phyloP scores from a whole-genome alignment of 2,888 invertebrate genomes.

The Eilema depressum region DNA sequence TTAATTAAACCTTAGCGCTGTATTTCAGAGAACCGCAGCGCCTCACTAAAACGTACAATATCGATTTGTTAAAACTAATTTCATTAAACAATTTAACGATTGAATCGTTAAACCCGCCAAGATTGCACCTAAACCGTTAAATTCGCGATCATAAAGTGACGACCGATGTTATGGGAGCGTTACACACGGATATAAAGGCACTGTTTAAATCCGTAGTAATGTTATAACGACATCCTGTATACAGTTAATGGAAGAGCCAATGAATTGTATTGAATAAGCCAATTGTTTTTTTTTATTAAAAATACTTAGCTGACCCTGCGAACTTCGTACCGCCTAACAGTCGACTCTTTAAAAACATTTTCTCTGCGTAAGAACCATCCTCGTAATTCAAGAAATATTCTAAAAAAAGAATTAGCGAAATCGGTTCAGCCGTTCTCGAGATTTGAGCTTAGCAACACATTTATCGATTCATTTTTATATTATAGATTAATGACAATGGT shows the following conservation, averaged over 20 bases:
- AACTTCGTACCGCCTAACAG: too few species aligned
- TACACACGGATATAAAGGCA: slow-evolving; percentile 35
- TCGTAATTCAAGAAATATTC: too few species aligned
- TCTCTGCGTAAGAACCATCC: too few species aligned
- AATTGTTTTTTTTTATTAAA: too few species aligned
- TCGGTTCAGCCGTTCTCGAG: too few species aligned
- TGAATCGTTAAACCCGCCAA: slow-evolving; percentile 37
- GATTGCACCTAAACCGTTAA: slow-evolving; percentile 38
- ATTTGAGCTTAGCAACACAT: too few species aligned
- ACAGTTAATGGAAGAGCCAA: slow-evolving; percentile 22
- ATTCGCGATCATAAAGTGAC: slow-evolving; percentile 30
- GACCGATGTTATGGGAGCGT: slow-evolving; percentile 32
- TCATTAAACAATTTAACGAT: slow-evolving; percentile 44
- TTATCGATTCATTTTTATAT: too few species aligned
- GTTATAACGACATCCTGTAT: slow-evolving; percentile 8
- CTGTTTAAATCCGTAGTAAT: slow-evolving; percentile 41
- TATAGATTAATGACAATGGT: too few species aligned
- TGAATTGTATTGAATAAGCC: too few species aligned
- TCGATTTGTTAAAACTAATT: slow-evolving; percentile 43
- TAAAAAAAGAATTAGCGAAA: too few species aligned
- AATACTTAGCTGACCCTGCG: too few species aligned
- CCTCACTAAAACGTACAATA: background rate
- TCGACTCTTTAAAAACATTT: too few species aligned
- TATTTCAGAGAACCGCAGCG: background rate
- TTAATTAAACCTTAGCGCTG: background rate